Evolutionary conservation across 2,888 invertebrate genomes (phyloP).

Genomic region (Tupiocoris notatus): DNA sequence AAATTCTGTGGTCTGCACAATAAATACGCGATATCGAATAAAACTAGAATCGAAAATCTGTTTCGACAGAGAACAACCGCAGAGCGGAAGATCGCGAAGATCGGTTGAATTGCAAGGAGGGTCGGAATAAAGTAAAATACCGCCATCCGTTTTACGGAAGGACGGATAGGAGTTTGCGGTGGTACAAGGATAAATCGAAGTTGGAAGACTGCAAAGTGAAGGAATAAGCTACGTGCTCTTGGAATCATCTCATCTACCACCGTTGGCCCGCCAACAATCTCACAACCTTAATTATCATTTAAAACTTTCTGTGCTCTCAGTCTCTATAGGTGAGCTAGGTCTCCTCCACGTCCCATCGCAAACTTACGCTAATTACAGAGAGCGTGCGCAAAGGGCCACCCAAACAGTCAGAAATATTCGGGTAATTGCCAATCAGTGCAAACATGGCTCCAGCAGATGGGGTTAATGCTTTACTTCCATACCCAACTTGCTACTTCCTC

Average conservation of each 20-base stretch:
- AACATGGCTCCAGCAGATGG: slow-evolving; percentile 41
- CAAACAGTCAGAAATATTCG: slow-evolving; percentile 46
- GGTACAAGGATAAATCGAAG: too few relatives aligned
- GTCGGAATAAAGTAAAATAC: too few relatives aligned
- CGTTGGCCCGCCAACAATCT: background rate
- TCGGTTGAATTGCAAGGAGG: too few relatives aligned
- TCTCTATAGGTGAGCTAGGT: slow-evolving; percentile 27
- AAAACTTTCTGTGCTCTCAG: slow-evolving; percentile 45
- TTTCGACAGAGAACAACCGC: too few relatives aligned
- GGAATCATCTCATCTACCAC: slow-evolving; percentile 32
- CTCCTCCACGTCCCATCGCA: slow-evolving; percentile 26
- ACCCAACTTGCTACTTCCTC: background rate
- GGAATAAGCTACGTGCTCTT: slow-evolving; percentile 38
- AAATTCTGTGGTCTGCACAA: too few relatives aligned
- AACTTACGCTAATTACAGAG: slow-evolving; percentile 46
- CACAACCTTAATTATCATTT: slow-evolving; percentile 46
- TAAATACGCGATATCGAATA: too few relatives aligned
- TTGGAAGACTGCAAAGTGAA: slow-evolving; percentile 23
- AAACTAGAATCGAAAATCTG: too few relatives aligned
- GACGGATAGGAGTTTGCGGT: too few relatives aligned
- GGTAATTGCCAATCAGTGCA: slow-evolving; percentile 47
- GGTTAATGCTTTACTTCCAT: slow-evolving; percentile 39
- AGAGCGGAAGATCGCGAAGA: too few relatives aligned
- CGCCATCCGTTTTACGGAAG: too few relatives aligned
- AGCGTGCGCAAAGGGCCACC: slow-evolving; percentile 1